phyloP scores from a whole-genome alignment of 2,797 vertebrate species.

The Odontamblyopus rebecca region DNA sequence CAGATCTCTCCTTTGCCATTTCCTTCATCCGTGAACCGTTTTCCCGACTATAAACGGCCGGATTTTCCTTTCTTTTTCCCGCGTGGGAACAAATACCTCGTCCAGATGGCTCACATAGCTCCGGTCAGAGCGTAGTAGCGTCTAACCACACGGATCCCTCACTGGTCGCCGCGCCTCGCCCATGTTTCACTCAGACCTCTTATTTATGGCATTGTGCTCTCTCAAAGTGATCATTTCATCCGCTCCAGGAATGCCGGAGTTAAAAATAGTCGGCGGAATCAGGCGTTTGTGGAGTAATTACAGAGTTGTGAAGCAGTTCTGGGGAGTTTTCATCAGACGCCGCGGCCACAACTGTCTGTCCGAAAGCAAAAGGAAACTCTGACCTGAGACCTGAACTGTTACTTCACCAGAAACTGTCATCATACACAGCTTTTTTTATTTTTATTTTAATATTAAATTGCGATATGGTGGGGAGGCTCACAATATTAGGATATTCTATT shows the following conservation, averaged over 20 bases:
- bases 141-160: background rate
- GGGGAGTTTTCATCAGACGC: background rate
- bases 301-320: slow-evolving; percentile 2
- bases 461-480: too few species aligned
- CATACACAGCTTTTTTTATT: too few species aligned
- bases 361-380: background rate
- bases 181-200: slow-evolving; percentile 70
- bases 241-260: background rate
- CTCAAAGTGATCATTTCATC: slow-evolving; percentile 69
- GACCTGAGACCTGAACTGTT: too few species aligned
- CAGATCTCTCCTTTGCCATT: background rate
- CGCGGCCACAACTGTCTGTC: too few species aligned
- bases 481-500: too few species aligned
- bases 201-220: slow-evolving; percentile 75
- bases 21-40: background rate
- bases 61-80: background rate
- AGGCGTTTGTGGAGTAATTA: slow-evolving; percentile 12
- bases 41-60: background rate
- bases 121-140: background rate
- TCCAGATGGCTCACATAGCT: background rate
- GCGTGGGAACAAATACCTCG: background rate
- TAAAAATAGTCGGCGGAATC: background rate
- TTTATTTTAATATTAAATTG: too few species aligned
- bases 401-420: too few species aligned
- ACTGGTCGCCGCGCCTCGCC: slow-evolving; percentile 69